Percentiles rank a stretch among this genome's conserved stretches.
Conservation (phyloP, 2,113 vertebrate species). For the Varanus komodoensis region DNA sequence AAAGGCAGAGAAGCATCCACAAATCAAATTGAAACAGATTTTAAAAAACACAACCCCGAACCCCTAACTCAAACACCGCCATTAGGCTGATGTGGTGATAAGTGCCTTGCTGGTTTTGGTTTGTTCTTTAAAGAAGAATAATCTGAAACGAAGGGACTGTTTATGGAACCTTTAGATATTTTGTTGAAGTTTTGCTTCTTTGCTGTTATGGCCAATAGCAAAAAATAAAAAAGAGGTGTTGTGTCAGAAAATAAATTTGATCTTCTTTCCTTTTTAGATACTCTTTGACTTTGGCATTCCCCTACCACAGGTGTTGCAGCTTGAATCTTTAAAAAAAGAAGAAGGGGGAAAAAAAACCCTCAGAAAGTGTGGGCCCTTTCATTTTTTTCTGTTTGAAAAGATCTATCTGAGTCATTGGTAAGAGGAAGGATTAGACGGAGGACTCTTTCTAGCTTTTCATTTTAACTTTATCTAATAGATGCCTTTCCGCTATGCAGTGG, state of each 20-base stretch:
- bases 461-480: conserved; percentile 63
- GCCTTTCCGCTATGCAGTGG: conserved; percentile 43
- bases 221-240: conserved; percentile 40
- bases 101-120: conserved; percentile 49
- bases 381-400: conserved; percentile 59
- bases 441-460: conserved; percentile 49
- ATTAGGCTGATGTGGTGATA: conserved; percentile 57
- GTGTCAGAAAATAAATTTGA: conserved; percentile 66
- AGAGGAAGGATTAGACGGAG: conserved; percentile 61
- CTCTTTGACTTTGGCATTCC: conserved; percentile 33
- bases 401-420: conserved; percentile 42
- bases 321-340: conserved; percentile 35
- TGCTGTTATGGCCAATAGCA: conserved; percentile 52
- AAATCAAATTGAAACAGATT: conserved; percentile 63
- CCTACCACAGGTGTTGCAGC: conserved; percentile 5
- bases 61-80: conserved; percentile 33
- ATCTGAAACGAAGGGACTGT: conserved; percentile 32
- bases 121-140: background rate
- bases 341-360: conserved; percentile 3
- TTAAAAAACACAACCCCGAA: conserved; percentile 21
- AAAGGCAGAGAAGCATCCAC: conserved; percentile 32
- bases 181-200: conserved; percentile 54
- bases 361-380: conserved; percentile 55
- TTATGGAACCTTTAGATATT: conserved; percentile 53
- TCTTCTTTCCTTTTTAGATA: conserved; percentile 55